These are phyloP conservation scores for Aplodontia rufa DNA, from an alignment of 2,113 vertebrate genomes.

Conservation along the genomic window DNA sequence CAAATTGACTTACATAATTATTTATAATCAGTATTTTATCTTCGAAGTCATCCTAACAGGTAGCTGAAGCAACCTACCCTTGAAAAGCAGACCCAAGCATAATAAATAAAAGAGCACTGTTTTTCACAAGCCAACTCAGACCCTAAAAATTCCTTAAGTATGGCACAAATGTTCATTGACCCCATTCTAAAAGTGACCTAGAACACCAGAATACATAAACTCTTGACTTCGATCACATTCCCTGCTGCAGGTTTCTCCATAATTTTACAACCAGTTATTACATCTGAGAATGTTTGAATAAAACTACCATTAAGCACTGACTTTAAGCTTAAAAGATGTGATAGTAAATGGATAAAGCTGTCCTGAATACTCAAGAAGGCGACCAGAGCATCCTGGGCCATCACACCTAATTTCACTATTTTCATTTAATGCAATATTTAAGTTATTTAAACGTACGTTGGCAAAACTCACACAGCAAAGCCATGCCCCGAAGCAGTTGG, in stretches of 20 bases:
- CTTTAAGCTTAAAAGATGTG: background rate
- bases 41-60: constrained; percentile 38
- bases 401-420: background rate
- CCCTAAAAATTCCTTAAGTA: constrained; percentile 18
- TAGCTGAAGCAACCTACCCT: background rate
- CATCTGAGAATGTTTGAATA: background rate
- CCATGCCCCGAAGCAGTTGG: background rate
- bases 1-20: background rate
- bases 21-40: background rate
- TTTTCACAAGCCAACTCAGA: background rate
- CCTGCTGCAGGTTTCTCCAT: background rate
- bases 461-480: background rate
- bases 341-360: background rate
- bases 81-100: background rate
- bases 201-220: background rate
- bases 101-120: background rate
- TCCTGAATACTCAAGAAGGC: background rate
- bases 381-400: background rate
- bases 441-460: background rate
- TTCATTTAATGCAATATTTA: background rate
- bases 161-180: constrained; percentile 42
- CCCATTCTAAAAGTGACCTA: constrained; percentile 55
- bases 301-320: background rate
- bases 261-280: background rate
- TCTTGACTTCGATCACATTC: background rate